Evolutionary conservation across 2,113 vertebrate genomes (phyloP).

Genomic region (Hiodon tergisus): DNA sequence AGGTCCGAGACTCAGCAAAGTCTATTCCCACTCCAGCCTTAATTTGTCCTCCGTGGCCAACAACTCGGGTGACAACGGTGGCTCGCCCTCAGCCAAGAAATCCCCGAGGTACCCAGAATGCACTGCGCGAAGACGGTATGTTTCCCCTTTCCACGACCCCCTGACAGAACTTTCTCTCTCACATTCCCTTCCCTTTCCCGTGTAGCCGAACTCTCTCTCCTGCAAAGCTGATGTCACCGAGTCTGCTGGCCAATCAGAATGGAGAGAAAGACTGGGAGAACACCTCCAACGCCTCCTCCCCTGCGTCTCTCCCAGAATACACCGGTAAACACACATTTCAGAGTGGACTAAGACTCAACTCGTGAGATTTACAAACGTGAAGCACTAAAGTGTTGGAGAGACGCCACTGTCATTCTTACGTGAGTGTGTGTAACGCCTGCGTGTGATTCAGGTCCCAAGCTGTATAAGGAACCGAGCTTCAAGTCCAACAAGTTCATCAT

Average conservation of each 20-base stretch:
- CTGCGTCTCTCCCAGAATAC: conserved; percentile 74
- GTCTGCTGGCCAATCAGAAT: conserved; percentile 56
- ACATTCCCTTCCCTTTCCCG: background rate
- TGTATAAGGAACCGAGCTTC: conserved; percentile 87
- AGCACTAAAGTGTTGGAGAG: too few relatives aligned
- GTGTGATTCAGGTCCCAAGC: conserved; percentile 66
- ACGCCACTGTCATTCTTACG: background rate
- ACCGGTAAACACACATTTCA: conserved; percentile 60
- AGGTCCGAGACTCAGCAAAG: conserved; percentile 60
- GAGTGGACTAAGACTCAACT: too few relatives aligned
- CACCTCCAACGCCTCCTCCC: conserved; percentile 70
- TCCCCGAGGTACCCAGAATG: conserved; percentile 45
- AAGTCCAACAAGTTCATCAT: conserved; percentile 93
- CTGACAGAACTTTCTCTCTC: background rate
- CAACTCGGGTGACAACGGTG: conserved; percentile 42
- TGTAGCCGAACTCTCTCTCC: conserved; percentile 62
- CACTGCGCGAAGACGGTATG: background rate
- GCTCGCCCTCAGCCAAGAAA: conserved; percentile 49
- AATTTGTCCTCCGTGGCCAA: conserved; percentile 67
- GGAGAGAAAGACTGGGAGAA: conserved; percentile 76
- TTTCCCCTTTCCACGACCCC: background rate
- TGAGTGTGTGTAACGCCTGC: background rate
- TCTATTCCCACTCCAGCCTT: conserved; percentile 70
- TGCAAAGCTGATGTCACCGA: conserved; percentile 65
- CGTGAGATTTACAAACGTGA: too few relatives aligned